These are phyloP conservation scores for Caenorhabditis zanzibari DNA, from an alignment of 2,888 invertebrate genomes.

Conservation along the genomic window DNA sequence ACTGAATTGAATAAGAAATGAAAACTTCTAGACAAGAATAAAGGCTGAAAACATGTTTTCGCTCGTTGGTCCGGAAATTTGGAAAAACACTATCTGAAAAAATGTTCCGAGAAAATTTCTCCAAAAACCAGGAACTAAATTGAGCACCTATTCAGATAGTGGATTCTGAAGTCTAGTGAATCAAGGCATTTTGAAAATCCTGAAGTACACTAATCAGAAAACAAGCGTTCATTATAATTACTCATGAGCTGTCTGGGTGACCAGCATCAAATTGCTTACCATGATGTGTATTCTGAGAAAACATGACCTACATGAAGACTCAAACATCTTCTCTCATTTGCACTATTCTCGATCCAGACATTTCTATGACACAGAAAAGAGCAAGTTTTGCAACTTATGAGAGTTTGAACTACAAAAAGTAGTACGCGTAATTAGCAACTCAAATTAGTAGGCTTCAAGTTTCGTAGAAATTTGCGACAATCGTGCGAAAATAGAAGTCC, in stretches of 20 bases:
- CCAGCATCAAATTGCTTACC: constrained; percentile 1
- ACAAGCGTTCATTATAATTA: not conserved
- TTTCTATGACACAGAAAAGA: constrained; percentile 3
- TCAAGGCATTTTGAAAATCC: not conserved
- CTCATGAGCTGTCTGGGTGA: not conserved
- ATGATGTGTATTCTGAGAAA: not conserved
- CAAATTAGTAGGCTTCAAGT: constrained; percentile 1
- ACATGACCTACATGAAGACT: not conserved
- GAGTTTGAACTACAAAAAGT: constrained; percentile 30
- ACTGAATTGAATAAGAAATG: not conserved
- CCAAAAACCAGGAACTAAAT: constrained; percentile 7
- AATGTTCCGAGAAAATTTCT: not conserved
- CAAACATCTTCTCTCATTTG: constrained; percentile 9
- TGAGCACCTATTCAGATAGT: not conserved
- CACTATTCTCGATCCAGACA: constrained; percentile 36
- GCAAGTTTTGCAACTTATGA: constrained; percentile 34
- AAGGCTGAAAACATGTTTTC: constrained; percentile 22
- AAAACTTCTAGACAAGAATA: not conserved
- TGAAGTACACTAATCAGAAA: not conserved
- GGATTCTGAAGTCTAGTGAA: not conserved
- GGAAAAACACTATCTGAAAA: not conserved
- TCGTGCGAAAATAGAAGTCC: constrained; percentile 55
- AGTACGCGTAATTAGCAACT: constrained; percentile 21
- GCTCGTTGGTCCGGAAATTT: constrained; percentile 4
- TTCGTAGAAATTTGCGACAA: constrained; percentile 20